These are phyloP conservation scores for Scomber colias DNA, from an alignment of 2,113 vertebrate species.

Conservation along the genomic window DNA sequence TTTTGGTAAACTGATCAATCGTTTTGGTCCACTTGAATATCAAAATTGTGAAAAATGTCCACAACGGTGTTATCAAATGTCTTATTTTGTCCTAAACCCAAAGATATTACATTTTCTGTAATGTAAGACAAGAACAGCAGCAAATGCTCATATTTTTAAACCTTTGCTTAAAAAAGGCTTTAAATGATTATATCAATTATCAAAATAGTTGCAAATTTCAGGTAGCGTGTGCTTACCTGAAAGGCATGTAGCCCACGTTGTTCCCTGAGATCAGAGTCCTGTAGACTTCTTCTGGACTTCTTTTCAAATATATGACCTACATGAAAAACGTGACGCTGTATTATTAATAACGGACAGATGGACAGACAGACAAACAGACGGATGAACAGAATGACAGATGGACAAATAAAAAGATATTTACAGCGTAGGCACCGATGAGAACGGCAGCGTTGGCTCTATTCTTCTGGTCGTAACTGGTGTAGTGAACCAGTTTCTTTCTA, in stretches of 20 bases:
- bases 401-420: slow-evolving; percentile 79
- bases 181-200: too few relatives aligned
- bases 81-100: too few relatives aligned
- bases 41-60: too few relatives aligned
- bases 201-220: too few relatives aligned
- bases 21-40: too few relatives aligned
- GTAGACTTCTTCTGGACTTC: slow-evolving; percentile 93
- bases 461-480: slow-evolving; percentile 91
- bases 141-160: too few relatives aligned
- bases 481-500: slow-evolving; percentile 93
- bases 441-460: slow-evolving; percentile 93
- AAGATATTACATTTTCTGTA: too few relatives aligned
- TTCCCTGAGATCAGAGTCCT: slow-evolving; percentile 89
- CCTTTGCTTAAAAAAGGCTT: too few relatives aligned
- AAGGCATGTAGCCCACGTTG: slow-evolving; percentile 89
- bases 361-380: neutral
- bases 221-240: slow-evolving; percentile 85
- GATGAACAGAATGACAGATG: neutral
- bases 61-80: too few relatives aligned
- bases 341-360: rapidly evolving
- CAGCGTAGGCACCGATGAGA: slow-evolving; percentile 92
- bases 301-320: slow-evolving; percentile 94
- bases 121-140: too few relatives aligned
- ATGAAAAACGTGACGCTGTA: rapidly evolving
- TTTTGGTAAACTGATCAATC: too few relatives aligned